A percentile compares a stretch with the other conserved stretches of the same genome.
Conservation (phyloP, 2,888 invertebrate genomes). For the Lepidochrysops patricia region DNA sequence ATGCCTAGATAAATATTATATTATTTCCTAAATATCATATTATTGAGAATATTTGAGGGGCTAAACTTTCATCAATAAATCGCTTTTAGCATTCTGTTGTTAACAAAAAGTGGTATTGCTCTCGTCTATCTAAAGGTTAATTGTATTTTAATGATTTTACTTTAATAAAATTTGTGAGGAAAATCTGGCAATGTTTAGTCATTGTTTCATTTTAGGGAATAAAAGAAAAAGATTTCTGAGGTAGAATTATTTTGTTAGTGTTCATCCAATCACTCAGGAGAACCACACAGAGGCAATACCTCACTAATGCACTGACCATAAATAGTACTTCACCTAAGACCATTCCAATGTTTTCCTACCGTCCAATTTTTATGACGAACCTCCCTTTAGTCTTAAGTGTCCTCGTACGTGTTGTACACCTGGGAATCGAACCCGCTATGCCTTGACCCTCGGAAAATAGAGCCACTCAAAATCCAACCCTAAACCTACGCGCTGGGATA, state of each 20-base stretch:
- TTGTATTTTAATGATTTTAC: no score
- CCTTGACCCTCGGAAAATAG: slow-evolving; percentile 48
- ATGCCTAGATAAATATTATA: background rate
- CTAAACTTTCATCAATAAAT: no score
- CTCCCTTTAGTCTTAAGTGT: slow-evolving; percentile 72
- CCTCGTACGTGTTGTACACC: slow-evolving; percentile 67
- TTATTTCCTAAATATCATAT: no score
- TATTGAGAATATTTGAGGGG: no score
- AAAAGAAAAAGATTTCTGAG: no score
- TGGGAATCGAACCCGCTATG: slow-evolving; percentile 73
- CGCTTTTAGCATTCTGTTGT: no score
- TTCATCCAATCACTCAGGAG: background rate
- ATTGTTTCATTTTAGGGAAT: no score
- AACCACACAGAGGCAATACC: background rate
- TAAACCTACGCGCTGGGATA: slow-evolving; percentile 25
- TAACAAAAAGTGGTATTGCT: no score
- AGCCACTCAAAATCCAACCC: slow-evolving; percentile 30
- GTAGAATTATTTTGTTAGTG: no score
- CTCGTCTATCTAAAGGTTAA: no score
- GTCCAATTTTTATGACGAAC: slow-evolving; percentile 71
- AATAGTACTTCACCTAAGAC: slow-evolving; percentile 23
- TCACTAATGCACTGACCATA: slow-evolving; percentile 17
- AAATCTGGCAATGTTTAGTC: no score
- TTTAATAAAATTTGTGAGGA: no score
- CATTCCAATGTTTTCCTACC: slow-evolving; percentile 40